Evolutionary conservation across 53 echinoderm and acorn worm species (phyloP).

Genomic region (Luidia sarsii): DNA sequence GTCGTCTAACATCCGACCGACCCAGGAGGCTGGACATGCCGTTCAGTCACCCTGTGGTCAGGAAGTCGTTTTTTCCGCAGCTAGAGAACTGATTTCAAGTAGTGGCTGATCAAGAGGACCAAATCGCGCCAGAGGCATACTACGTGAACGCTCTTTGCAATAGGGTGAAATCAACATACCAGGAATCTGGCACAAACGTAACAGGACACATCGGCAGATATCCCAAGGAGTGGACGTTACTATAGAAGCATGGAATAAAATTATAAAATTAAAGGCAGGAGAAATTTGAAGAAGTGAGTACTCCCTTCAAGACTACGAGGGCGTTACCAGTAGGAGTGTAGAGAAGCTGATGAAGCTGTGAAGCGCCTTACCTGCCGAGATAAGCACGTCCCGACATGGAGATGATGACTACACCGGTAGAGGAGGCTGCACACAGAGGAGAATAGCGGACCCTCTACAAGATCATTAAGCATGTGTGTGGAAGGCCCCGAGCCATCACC

Average conservation of each 20-base stretch:
- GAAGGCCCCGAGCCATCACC: too few species aligned
- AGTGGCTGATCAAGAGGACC: background rate
- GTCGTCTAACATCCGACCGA: too few species aligned
- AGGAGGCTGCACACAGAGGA: constrained; percentile 33
- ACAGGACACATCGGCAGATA: background rate
- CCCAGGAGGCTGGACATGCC: too few species aligned
- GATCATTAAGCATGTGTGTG: too few species aligned
- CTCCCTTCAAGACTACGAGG: constrained; percentile 10
- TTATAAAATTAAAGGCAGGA: constrained; percentile 5
- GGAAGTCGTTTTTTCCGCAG: too few species aligned
- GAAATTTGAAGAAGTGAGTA: background rate
- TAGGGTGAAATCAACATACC: background rate
- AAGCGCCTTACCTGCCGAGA: constrained; percentile 14
- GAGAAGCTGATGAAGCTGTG: constrained; percentile 8
- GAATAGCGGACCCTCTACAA: constrained; percentile 5
- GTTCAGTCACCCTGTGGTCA: too few species aligned
- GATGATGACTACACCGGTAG: constrained; percentile 12
- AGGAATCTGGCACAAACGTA: background rate
- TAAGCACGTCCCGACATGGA: constrained; percentile 13
- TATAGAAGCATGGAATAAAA: background rate
- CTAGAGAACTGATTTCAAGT: constrained; percentile 50
- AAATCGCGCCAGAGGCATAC: background rate
- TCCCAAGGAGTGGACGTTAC: constrained; percentile 26
- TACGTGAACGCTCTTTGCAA: background rate
- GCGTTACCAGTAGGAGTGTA: background rate